Evolutionary conservation across 2,888 invertebrate genomes (phyloP), one percentile per base, ranked within the genome.

Genomic region (Melikaiella ostensackeni): DNA sequence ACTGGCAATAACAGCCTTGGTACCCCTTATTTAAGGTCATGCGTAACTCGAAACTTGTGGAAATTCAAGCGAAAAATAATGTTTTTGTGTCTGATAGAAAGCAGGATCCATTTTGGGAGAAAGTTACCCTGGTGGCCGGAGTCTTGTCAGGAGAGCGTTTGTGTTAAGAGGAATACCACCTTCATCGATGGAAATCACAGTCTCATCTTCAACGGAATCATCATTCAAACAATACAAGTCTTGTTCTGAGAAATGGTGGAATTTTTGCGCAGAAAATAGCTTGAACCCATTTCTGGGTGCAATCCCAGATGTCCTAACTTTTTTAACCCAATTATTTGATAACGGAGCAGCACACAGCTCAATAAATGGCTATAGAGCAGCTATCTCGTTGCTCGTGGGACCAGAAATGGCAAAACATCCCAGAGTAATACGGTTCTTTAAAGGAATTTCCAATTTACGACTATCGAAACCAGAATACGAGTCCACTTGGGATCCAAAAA

Each of bases 381-480:
- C 81, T 0, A 57, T 84, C 1, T 38, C 77, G 11, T 55, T 85
- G 61, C 16, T 85, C 24, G 70, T 74, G 16, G 78, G 78, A 4
- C 46, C 78, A 19, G 59, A 84, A 11, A 76, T 84, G 11, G 78
- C 79, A 5, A 75, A 80, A 9, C 74, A 84, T 66, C 9, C 64
- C 1, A 64, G 77, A 55, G 75, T 87, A 5, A 81, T 81, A 75
- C 62, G 84, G 24, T 85, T 86, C 62, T 61, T 87, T 9, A 85
- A 81, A 76, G 84, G 84, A 16, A 66, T 81, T n/a, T 80, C 74
- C 16, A 86, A 85, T 61, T 21, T 81, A 2, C 82, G 80, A 76
- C 85, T 84, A 1, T 74, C 83, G 3, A 77, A 11, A 19, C 82
- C 84, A 1, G 86, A 83, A 77, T 86, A 86, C 77, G 79, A 82